Conservation (phyloP, 2,797 vertebrate species). For the Epinephelus awoara region DNA sequence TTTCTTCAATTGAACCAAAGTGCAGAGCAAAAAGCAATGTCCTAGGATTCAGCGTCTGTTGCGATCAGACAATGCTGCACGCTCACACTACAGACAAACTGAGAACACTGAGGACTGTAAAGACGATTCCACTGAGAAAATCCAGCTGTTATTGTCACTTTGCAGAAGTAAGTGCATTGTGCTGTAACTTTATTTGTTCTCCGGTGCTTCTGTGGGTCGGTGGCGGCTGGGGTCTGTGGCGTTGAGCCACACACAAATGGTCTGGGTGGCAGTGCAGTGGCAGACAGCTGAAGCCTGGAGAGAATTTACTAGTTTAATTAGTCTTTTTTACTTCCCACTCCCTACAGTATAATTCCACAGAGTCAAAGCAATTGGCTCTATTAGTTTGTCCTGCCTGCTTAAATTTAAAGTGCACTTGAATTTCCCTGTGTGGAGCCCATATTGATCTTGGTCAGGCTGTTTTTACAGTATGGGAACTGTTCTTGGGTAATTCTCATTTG, state of each 20-base stretch:
- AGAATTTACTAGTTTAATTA: conserved; percentile 84
- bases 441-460: conserved; percentile 71
- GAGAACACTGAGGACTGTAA: not conserved
- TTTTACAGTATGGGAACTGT: conserved; percentile 65
- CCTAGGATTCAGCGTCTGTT: not conserved
- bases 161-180: conserved; percentile 14
- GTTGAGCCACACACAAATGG: conserved; percentile 31
- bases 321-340: conserved; percentile 70
- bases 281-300: conserved; percentile 59
- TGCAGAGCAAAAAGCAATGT: conserved; percentile 6
- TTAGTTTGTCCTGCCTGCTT: conserved; percentile 77
- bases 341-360: conserved; percentile 73
- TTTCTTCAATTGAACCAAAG: not conserved
- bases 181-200: conserved; percentile 21
- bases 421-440: conserved; percentile 65
- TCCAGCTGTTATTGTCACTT: conserved; percentile 29
- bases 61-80: not conserved
- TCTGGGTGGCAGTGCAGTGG: conserved; percentile 26
- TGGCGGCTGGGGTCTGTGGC: conserved; percentile 29
- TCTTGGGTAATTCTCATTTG: conserved; percentile 58
- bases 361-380: conserved; percentile 80
- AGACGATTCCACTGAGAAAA: conserved; percentile 15
- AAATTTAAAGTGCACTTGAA: conserved; percentile 75
- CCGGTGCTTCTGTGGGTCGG: not conserved
- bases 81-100: not conserved